Base-by-base conservation (phyloP, 1,140 invertebrate genomes). In the Ladona fulva region DNA sequence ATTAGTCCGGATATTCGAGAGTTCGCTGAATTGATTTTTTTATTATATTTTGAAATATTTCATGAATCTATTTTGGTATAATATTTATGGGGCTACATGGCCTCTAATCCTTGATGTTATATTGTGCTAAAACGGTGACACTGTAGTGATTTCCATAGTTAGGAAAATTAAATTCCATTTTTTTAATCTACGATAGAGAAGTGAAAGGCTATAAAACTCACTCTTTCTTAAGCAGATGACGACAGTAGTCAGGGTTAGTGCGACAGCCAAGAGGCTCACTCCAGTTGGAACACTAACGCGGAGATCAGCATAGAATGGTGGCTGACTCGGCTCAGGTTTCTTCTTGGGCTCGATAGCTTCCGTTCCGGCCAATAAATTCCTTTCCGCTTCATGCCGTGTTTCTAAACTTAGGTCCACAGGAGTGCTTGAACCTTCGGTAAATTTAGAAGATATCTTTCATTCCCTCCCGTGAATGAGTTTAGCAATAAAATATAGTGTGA, bases 191-290 rank as follows among this genome's bases (percentile, higher is more conserved):
- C 44, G n/a, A 66, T 66, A 66, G 52, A 66, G 52, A 3, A 66
- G 29, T 66, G 12, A 66, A 66, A 66, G 52, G 1, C 1, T 3
- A 37, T 37, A 12, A 22, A 66, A 19, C 52, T 66, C n/a, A 66
- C 52, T 66, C 52, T 66, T 66, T 12, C n/a, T 66, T 16, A 66
- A 22, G 52, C 78, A 73, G 80, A 82, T 3, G 81, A 82, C 42
- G 81, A 81, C 75, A 82, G 78, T 22, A 81, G 82, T 81, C 24
- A 80, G 77, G 22, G 82, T 83, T 42, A 78, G 78, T 14, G 81
- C 80, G 52, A 80, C 78, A 14, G 82, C 80, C 1, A 81, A 80
- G 14, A 79, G 77, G 74, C 85, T 84, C 16, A 83, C 83, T 19
- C 84, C 79, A 37, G 85, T 84, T 44, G 83, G 79, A 8, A 80